Conservation (phyloP, 2,888 invertebrate genomes). For the Zonitis immaculata region DNA sequence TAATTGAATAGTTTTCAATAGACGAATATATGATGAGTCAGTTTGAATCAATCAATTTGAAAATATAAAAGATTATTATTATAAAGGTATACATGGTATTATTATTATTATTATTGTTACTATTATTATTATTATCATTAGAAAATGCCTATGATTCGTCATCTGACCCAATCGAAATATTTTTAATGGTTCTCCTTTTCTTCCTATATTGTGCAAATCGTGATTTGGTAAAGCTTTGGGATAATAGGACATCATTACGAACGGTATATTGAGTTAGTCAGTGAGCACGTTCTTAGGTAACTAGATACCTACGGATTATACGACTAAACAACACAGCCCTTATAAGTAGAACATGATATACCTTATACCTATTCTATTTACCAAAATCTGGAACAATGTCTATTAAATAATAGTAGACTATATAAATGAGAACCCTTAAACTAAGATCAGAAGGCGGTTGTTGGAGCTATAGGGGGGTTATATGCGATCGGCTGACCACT, state of each 20-base stretch:
- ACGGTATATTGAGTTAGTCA: not conserved
- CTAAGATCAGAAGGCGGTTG: slow-evolving; percentile 6
- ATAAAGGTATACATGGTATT: not conserved
- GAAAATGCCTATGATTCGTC: not conserved
- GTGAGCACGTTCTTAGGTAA: slow-evolving; percentile 19
- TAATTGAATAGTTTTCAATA: not conserved
- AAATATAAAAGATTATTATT: not conserved
- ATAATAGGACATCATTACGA: not conserved
- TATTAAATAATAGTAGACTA: slow-evolving; percentile 11
- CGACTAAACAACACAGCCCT: slow-evolving; percentile 18
- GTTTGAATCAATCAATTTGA: not conserved
- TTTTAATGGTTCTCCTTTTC: not conserved
- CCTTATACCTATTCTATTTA: slow-evolving; percentile 8
- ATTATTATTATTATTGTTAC: not conserved
- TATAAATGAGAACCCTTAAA: slow-evolving; percentile 4
- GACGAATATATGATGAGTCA: not conserved
- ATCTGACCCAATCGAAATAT: not conserved
- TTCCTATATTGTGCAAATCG: not conserved
- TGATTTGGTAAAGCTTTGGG: not conserved
- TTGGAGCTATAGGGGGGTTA: slow-evolving; percentile 19
- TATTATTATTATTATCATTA: not conserved
- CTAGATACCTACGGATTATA: slow-evolving; percentile 19
- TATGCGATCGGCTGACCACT: slow-evolving; percentile 23
- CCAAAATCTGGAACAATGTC: slow-evolving; percentile 7
- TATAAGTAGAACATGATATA: slow-evolving; percentile 26